These are phyloP conservation scores for Scaptomyza hsui DNA, from an alignment of 1,140 invertebrate species.

Conservation along the genomic window DNA sequence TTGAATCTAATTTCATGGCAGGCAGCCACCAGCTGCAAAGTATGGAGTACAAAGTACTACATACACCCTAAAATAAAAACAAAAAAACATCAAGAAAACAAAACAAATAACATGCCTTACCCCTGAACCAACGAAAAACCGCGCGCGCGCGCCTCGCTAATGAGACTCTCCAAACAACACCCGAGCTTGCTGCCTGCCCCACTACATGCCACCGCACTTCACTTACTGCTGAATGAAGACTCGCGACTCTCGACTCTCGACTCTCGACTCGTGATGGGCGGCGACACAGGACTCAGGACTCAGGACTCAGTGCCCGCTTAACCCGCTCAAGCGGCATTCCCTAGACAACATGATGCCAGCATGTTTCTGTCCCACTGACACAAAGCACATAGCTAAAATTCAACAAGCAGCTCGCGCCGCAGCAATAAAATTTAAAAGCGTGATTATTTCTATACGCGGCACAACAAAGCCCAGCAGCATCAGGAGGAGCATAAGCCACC, in stretches of 20 bases:
- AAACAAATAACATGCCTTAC: conserved; percentile 39
- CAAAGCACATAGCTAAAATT: conserved; percentile 48
- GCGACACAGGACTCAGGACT: conserved; percentile 27
- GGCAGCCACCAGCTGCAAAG: conserved; percentile 10
- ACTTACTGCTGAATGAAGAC: too few species aligned
- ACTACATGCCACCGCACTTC: not conserved
- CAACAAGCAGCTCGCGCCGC: conserved; percentile 55
- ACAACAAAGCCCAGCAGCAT: conserved; percentile 31
- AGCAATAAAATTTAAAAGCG: conserved; percentile 74
- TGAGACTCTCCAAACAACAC: conserved; percentile 76
- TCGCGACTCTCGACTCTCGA: not conserved
- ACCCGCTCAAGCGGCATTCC: conserved; percentile 5
- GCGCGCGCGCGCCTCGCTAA: conserved; percentile 66
- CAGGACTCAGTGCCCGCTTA: conserved; percentile 43
- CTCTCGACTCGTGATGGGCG: conserved; percentile 3
- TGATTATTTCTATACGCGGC: conserved; percentile 61
- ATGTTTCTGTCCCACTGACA: conserved; percentile 45
- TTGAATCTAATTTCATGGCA: conserved; percentile 54
- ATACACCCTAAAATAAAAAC: conserved; percentile 4
- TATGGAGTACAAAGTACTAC: not conserved
- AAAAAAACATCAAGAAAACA: conserved; percentile 29
- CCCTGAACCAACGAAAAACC: conserved; percentile 30
- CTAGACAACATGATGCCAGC: conserved; percentile 51
- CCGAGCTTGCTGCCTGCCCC: conserved; percentile 24
- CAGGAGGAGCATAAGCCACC: conserved; percentile 14